These are phyloP conservation scores for Hyles euphorbiae DNA, from an alignment of 1,140 invertebrate genomes.

Conservation along the genomic window DNA sequence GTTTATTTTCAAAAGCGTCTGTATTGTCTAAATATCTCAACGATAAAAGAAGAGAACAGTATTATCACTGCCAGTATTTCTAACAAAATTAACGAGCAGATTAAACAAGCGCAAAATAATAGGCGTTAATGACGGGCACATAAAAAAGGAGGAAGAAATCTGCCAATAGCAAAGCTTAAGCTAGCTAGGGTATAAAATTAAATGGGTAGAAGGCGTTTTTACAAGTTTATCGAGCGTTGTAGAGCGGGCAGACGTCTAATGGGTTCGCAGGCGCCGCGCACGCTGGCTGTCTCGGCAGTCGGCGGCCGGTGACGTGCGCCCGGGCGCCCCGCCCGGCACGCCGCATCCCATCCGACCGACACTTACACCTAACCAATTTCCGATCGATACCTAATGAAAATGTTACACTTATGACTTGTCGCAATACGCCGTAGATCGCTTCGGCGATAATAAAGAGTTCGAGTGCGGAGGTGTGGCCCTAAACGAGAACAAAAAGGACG, in stretches of 20 bases:
- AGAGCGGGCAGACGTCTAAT: constrained; percentile 70
- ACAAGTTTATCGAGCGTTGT: constrained; percentile 74
- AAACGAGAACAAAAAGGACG: constrained; percentile 57
- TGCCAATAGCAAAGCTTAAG: constrained; percentile 70
- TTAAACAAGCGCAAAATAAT: constrained; percentile 48
- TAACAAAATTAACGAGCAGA: constrained; percentile 29
- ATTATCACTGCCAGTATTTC: constrained; percentile 16
- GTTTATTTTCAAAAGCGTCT: too few species aligned
- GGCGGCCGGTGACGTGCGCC: constrained; percentile 45
- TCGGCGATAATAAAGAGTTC: constrained; percentile 40
- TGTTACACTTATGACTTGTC: constrained; percentile 27
- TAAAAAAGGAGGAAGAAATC: constrained; percentile 64
- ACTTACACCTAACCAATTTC: constrained; percentile 35
- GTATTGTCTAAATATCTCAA: too few species aligned
- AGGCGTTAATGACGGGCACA: constrained; percentile 54
- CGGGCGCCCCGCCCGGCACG: constrained; percentile 42
- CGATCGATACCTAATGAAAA: constrained; percentile 35
- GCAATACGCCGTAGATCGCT: constrained; percentile 29
- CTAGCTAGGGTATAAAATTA: constrained; percentile 71
- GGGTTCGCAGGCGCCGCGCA: constrained; percentile 64
- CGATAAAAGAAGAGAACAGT: too few species aligned
- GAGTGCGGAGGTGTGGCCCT: constrained; percentile 28
- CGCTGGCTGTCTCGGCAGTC: constrained; percentile 65
- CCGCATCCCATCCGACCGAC: constrained; percentile 29
- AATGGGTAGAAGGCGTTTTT: constrained; percentile 74